Conservation (phyloP, 2,888 invertebrate genomes). For the Heliconius erato region DNA sequence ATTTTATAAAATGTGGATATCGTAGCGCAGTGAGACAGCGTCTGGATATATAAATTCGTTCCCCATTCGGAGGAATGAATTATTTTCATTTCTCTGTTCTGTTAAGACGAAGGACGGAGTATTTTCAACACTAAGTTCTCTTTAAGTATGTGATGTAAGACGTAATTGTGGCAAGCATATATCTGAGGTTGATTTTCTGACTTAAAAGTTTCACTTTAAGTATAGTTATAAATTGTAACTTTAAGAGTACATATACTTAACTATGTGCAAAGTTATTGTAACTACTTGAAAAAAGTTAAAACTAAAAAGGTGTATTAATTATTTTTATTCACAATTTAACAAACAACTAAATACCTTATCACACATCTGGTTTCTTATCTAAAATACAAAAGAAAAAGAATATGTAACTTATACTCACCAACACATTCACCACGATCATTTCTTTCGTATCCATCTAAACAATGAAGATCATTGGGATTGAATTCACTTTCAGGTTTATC, state of each 20-base stretch:
- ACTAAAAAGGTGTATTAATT: too few relatives aligned
- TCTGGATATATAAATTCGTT: not conserved
- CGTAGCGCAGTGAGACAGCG: too few relatives aligned
- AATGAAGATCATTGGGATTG: constrained; percentile 70
- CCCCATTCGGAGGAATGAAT: not conserved
- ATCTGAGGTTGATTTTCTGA: too few relatives aligned
- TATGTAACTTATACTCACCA: constrained; percentile 71
- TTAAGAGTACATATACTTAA: too few relatives aligned
- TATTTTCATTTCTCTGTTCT: not conserved
- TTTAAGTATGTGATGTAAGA: not conserved
- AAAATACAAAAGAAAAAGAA: not conserved
- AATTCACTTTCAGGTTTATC: constrained; percentile 61
- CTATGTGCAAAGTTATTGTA: too few relatives aligned
- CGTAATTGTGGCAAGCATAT: too few relatives aligned
- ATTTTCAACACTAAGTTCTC: not conserved
- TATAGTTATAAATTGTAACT: too few relatives aligned
- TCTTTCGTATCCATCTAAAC: constrained; percentile 84
- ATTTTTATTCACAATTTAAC: too few relatives aligned
- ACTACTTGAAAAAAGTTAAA: too few relatives aligned
- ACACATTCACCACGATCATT: constrained; percentile 85
- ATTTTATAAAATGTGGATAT: not conserved
- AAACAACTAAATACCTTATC: not conserved
- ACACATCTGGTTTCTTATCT: too few relatives aligned
- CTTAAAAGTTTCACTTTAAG: too few relatives aligned
- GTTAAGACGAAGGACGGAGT: not conserved